Percentiles rank a stretch among this genome's conserved stretches.
phyloP scores from a whole-genome alignment of 2,113 vertebrate species.

The Triplophysa dalaica region DNA sequence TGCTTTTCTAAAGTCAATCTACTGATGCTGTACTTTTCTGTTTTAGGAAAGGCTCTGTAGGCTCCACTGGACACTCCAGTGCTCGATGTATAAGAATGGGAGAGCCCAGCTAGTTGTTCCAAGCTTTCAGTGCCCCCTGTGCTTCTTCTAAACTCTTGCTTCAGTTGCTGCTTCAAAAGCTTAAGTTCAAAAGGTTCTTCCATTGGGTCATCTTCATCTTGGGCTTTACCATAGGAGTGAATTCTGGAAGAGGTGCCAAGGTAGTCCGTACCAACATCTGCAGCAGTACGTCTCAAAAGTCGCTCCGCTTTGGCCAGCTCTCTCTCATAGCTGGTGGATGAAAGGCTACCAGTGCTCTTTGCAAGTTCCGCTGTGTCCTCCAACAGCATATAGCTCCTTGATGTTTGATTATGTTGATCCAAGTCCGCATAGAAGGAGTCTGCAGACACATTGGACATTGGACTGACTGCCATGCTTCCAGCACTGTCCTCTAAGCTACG shows the following conservation, averaged over 20 bases:
- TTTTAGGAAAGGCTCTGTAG: constrained; percentile 90
- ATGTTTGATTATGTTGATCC: constrained; percentile 81
- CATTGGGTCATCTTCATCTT: constrained; percentile 96
- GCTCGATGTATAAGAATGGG: constrained; percentile 87
- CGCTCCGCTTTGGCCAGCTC: constrained; percentile 92
- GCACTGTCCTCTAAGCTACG: constrained; percentile 85
- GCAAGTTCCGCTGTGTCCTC: constrained; percentile 95
- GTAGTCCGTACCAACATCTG: constrained; percentile 89
- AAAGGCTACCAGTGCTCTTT: constrained; percentile 82
- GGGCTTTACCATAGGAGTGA: constrained; percentile 89
- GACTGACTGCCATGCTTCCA: constrained; percentile 86
- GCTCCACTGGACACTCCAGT: constrained; percentile 70
- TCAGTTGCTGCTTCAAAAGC: constrained; percentile 96
- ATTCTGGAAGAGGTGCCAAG: constrained; percentile 86
- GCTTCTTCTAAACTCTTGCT: constrained; percentile 96
- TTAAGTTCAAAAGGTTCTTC: constrained; percentile 97
- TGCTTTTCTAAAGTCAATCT: constrained; percentile 96
- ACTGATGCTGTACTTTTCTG: constrained; percentile 97
- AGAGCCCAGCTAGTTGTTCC: constrained; percentile 88
- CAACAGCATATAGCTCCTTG: constrained; percentile 90
- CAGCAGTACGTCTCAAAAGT: constrained; percentile 80
- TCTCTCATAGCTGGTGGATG: constrained; percentile 88
- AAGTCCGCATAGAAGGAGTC: constrained; percentile 95
- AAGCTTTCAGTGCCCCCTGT: constrained; percentile 87
- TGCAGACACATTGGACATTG: constrained; percentile 90